Conservation (phyloP, 1,140 invertebrate species). For the Tetragnatha versicolor region DNA sequence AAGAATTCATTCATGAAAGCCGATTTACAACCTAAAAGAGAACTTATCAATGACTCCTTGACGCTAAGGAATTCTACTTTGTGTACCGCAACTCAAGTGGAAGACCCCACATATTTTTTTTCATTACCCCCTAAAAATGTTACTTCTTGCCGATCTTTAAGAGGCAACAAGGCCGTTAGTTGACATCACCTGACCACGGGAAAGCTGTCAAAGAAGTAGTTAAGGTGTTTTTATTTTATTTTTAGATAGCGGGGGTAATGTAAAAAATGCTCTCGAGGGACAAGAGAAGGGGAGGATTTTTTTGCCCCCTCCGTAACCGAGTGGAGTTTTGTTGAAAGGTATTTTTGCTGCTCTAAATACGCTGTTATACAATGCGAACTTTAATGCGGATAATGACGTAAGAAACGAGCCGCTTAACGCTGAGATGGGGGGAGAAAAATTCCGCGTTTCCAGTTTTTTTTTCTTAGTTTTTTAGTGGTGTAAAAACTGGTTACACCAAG, state of each 20-base stretch:
- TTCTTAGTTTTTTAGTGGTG: background rate
- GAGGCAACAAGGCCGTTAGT: too few relatives aligned
- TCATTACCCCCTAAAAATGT: too few relatives aligned
- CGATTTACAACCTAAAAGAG: too few relatives aligned
- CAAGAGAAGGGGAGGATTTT: too few relatives aligned
- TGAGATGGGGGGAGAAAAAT: background rate
- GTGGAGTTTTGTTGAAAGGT: too few relatives aligned
- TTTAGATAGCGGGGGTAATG: too few relatives aligned
- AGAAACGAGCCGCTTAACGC: background rate
- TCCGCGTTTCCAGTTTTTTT: background rate
- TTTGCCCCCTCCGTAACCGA: too few relatives aligned
- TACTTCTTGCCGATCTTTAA: too few relatives aligned
- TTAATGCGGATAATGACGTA: constrained; percentile 26
- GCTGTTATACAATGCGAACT: background rate
- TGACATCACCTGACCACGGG: background rate
- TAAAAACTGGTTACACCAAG: background rate
- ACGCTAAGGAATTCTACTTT: constrained; percentile 8
- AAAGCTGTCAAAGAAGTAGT: constrained; percentile 10
- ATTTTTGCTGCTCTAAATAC: constrained; percentile 36
- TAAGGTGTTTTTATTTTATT: background rate
- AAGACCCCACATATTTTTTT: too few relatives aligned
- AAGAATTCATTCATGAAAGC: too few relatives aligned
- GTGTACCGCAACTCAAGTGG: background rate
- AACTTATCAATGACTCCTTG: background rate
- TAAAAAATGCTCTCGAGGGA: too few relatives aligned